Percentiles rank a stretch among this genome's conserved stretches.
These are phyloP conservation scores for Mastomys coucha DNA, from an alignment of 2,113 vertebrate genomes.

Conservation along the genomic window DNA sequence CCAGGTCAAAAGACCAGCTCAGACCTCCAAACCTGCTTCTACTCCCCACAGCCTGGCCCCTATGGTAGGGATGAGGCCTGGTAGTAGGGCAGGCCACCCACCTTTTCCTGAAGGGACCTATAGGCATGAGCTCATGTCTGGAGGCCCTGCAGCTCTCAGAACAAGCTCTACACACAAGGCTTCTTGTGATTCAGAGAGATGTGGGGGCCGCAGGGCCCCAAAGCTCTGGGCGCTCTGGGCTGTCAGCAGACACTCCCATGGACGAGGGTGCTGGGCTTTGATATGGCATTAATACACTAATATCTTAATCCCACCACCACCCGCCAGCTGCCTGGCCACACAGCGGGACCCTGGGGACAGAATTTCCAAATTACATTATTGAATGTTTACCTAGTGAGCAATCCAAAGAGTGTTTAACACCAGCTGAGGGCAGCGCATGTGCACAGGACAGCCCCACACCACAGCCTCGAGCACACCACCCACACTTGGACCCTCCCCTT, in stretches of 20 bases:
- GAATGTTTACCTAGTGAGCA: constrained; percentile 89
- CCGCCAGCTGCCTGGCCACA: constrained; percentile 82
- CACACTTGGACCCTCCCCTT: constrained; percentile 73
- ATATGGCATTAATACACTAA: constrained; percentile 87
- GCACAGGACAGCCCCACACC: constrained; percentile 26
- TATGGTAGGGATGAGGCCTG: background rate
- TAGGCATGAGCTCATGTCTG: constrained; percentile 83
- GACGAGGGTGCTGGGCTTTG: constrained; percentile 83
- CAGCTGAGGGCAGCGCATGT: constrained; percentile 64
- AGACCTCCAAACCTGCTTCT: background rate
- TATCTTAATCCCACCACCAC: constrained; percentile 88
- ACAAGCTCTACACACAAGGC: constrained; percentile 72
- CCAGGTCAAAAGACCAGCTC: constrained; percentile 50
- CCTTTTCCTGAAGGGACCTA: constrained; percentile 61
- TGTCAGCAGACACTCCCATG: constrained; percentile 82
- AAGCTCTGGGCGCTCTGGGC: constrained; percentile 56
- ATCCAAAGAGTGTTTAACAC: constrained; percentile 88
- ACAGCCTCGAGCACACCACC: constrained; percentile 50
- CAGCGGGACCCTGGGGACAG: constrained; percentile 85
- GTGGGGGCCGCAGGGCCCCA: background rate
- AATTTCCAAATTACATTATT: constrained; percentile 90
- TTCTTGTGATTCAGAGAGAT: constrained; percentile 73
- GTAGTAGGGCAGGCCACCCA: constrained; percentile 76
- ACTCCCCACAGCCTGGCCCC: background rate
- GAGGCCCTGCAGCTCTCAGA: background rate